Evolutionary conservation across 2,797 vertebrate genomes (phyloP), one percentile per base, ranked within the genome.

Genomic region (Myotis vivesi): DNA sequence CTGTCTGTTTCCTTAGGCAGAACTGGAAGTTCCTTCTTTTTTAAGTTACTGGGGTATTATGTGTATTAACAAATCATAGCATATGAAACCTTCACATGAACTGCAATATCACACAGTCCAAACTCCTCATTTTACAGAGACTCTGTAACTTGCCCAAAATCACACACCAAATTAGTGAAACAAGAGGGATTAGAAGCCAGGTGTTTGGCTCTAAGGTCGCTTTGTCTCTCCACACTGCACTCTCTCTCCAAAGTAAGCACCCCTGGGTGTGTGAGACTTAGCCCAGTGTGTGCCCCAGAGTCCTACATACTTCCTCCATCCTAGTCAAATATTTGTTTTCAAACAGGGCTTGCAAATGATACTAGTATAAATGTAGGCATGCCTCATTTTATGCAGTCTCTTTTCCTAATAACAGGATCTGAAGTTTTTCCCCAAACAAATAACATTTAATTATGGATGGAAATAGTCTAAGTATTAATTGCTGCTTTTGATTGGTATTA

Each of bases 281-380:
- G 80, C 25, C 9, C 2, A 25, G 7, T 13, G 44, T 89, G 15
- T 75, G 12, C n/a, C 73, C 46, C 11, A 0, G 33, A 69, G 16
- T 59, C 36, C 41, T 83, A 11, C 16, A 23, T 1, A 11, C 10
- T 59, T 83, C 87, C 28, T 68, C 23, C 15, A 28, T 72, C 30
- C 22, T 59, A 66, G 91, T 51, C 20, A 23, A 89, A 72, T 87
- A 30, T 92, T 90, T 80, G n/a, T 73, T 91, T 93, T 73, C 13
- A 92, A 89, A 88, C 23, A 71, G 6, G 10, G 10, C 51, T 93
- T 80, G 33, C 20, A 87, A 62, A 73, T 69, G 84, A 80, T 68
- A 46, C 41, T 91, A 81, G 5, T 87, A 59, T 77, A 94, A 90
- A 83, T 77, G 64, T 5, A 87, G 22, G 5, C 15, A 38, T 73